phyloP scores from a whole-genome alignment of 2,888 invertebrate genomes.

The Mythimna albipuncta region DNA sequence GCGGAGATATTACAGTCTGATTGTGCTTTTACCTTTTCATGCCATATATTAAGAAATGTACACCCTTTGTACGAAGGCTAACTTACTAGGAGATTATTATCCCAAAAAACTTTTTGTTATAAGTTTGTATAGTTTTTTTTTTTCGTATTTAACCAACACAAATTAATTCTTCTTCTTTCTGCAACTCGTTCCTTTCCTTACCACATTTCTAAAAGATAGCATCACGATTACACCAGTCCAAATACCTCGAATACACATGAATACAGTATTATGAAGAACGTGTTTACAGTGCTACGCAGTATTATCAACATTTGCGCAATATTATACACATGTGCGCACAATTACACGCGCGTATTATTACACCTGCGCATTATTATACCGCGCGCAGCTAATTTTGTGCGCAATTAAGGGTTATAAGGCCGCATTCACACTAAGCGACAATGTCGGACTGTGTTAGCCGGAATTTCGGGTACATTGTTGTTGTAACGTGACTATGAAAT shows the following conservation, averaged over 20 bases:
- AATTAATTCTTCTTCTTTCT: not conserved
- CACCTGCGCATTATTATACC: slow-evolving; percentile 57
- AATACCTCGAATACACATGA: slow-evolving; percentile 23
- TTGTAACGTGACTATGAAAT: slow-evolving; percentile 25
- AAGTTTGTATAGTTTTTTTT: no score
- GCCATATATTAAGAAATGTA: no score
- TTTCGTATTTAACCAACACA: not conserved
- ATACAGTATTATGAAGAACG: slow-evolving; percentile 43
- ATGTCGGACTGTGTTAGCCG: slow-evolving; percentile 32
- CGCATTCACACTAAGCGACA: slow-evolving; percentile 30
- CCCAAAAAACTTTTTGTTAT: no score
- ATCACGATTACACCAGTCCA: slow-evolving; percentile 2
- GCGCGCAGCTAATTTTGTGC: slow-evolving; percentile 52
- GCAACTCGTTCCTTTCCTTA: no score
- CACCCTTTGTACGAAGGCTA: no score
- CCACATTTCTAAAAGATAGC: not conserved
- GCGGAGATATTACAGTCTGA: not conserved
- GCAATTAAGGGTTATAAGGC: slow-evolving; percentile 48
- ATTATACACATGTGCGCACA: slow-evolving; percentile 50
- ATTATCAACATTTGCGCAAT: slow-evolving; percentile 50
- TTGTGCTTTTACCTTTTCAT: not conserved
- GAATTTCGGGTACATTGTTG: slow-evolving; percentile 27
- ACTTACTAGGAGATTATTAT: no score
- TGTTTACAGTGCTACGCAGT: slow-evolving; percentile 49
- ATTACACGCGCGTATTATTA: slow-evolving; percentile 59